Base-by-base conservation (phyloP, 2,113 vertebrate genomes). In the Dendropsophus ebraccatus region DNA sequence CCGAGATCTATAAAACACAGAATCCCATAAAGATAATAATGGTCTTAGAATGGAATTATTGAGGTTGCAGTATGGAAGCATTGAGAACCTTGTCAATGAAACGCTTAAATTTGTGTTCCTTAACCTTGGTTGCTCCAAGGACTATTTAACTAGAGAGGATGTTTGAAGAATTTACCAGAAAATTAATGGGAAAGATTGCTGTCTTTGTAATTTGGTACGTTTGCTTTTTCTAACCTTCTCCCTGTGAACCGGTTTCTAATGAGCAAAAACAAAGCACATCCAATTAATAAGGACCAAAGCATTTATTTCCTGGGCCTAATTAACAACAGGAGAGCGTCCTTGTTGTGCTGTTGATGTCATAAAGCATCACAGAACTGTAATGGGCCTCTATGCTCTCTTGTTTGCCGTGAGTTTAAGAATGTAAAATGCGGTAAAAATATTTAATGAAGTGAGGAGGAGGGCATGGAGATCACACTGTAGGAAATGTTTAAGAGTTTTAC, bases 211-310 rank as follows among this genome's bases (percentile, higher is more conserved):
- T 87, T 81, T 74, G 74, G 47, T 70, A 28, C 60, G 30, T 82
- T 83, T 85, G 54, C 67, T 81, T 81, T 84, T 82, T 84, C 60
- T 84, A 80, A 81, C 83, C 87, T 84, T 87, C 87, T 84, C 74
- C 81, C 72, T 78, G 62, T 47, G 72, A 78, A 84, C 69, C 50
- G 3, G 82, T 49, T 83, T 84, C 75, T 88, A 88, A 88, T 87
- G 85, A 88, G 86, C 74, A 82, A 84, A 84, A 81, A 87, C 75
- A 87, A 84, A 88, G 86, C 82, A 58, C 60, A 81, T 84, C 86
- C 88, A 87, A 87, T 88, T 88, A 88, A 87, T 87, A 87, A 88
- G 86, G 88, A 87, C 67, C 76, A 84, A 87, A 72, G 65, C 86
- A 84, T 87, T 88, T 87, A 87, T 80, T 81, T 84, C 85, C 82